Evolutionary conservation across 1,140 invertebrate genomes (phyloP), one percentile per base, ranked within the genome.

Genomic region (Platyscapa corneri): DNA sequence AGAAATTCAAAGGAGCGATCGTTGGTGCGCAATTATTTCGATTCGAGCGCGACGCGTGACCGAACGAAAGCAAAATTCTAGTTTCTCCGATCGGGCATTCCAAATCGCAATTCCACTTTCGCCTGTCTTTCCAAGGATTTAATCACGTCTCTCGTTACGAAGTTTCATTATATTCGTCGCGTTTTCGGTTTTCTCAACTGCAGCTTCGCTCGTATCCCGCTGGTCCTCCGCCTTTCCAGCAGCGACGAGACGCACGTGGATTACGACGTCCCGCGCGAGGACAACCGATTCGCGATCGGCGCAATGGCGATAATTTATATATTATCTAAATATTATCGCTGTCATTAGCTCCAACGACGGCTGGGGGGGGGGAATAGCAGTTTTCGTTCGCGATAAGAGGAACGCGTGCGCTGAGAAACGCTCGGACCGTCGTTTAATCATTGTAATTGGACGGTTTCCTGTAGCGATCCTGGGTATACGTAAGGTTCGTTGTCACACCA

Each of bases 321-420:
- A 7, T 74, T 74, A 82, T 82, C 32, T 82, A 56, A 82, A 82
- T 82, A 82, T 74, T 74, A 82, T 82, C 53, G 67, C 67, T 42
- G 67, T 34, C 20, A 53, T 74, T 82, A 74, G 12, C 34, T 74
- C 74, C 80, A 82, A 74, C 70, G 10, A 74, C 70, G 18, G 80
- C 8, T 20, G 56, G 10, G 14, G 2, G 27, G 18, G 16, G 2
- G 18, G 12, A 12, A 12, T 53, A 7, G 18, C 49, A 27, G 56
- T 60, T 60, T 60, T 60, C 56, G 14, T 60, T 10, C 56, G 27
- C 20, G 56, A 60, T 27, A 27, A 53, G 18, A 7, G 49, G 18
- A 53, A 2, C 49, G 18, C 10, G 5, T 27, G 1, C 27, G 10
- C 6, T 27, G 20, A 23, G 6, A 3, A 60, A 60, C 23, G 3